Percentiles rank a stretch among this genome's conserved stretches.
Evolutionary conservation across 2,797 vertebrate species (phyloP).

Genomic region (Crenuchus spilurus): DNA sequence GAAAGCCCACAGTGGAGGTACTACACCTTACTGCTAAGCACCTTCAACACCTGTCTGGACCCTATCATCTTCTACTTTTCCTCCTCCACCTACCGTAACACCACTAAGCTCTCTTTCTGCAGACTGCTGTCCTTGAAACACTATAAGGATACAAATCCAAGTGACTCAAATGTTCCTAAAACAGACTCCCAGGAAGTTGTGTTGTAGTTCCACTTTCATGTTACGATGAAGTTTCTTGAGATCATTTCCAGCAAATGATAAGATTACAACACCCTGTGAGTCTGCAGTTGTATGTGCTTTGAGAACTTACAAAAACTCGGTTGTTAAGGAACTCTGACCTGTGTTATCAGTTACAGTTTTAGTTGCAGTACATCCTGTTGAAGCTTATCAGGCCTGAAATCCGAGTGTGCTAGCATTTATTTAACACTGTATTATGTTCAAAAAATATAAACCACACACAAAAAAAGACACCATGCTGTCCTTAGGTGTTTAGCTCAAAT

Average conservation of each 20-base stretch:
- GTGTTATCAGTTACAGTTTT: not conserved
- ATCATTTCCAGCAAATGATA: no score
- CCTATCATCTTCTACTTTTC: slow-evolving; percentile 80
- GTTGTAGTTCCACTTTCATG: no score
- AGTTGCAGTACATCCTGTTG: not conserved
- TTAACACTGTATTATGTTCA: no score
- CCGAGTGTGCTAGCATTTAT: no score
- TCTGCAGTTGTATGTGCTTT: not conserved
- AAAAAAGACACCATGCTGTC: no score
- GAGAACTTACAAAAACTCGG: not conserved
- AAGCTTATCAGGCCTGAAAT: not conserved
- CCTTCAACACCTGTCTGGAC: slow-evolving; percentile 83
- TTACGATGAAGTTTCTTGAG: no score
- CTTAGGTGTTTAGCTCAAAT: no score
- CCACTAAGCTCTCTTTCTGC: slow-evolving; percentile 28
- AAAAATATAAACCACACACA: no score
- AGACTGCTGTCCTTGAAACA: not conserved
- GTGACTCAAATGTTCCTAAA: not conserved
- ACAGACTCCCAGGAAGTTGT: not conserved
- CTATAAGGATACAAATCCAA: not conserved
- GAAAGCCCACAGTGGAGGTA: slow-evolving; percentile 72
- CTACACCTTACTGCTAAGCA: slow-evolving; percentile 74
- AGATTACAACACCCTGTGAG: no score
- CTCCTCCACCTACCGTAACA: slow-evolving; percentile 63
- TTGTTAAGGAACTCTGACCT: not conserved